These are phyloP conservation scores for Heteractis magnifica DNA, from an alignment of 92 coral and sea anemone genomes.

Conservation along the genomic window DNA sequence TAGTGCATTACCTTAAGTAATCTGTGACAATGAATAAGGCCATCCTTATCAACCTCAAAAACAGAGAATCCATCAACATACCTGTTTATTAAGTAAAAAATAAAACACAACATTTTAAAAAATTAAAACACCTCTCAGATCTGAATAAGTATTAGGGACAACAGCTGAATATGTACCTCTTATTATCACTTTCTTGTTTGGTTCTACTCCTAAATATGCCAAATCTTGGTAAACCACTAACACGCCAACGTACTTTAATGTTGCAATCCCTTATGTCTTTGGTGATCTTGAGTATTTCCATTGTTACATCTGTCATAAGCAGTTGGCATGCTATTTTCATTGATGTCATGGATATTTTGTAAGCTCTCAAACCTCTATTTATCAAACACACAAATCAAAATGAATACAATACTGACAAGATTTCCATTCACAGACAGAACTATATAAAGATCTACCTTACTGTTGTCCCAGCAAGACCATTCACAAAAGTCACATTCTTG, in stretches of 20 bases:
- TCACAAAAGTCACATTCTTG: slow-evolving; percentile 70
- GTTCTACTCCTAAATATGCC: slow-evolving; percentile 28
- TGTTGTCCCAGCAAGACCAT: slow-evolving; percentile 73
- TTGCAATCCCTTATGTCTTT: slow-evolving; percentile 80
- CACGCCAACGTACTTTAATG: slow-evolving; percentile 92
- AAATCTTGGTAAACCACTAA: slow-evolving; percentile 80
- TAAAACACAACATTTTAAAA: background rate
- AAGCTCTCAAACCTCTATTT: slow-evolving; percentile 60
- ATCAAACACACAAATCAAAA: background rate
- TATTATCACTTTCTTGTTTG: background rate
- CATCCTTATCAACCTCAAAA: slow-evolving; percentile 92
- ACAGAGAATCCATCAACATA: slow-evolving; percentile 97
- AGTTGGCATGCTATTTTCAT: slow-evolving; percentile 47
- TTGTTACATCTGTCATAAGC: slow-evolving; percentile 64
- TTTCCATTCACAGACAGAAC: too few relatives aligned
- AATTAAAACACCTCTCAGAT: background rate
- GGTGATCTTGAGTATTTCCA: slow-evolving; percentile 85
- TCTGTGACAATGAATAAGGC: slow-evolving; percentile 90
- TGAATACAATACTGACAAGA: too few relatives aligned
- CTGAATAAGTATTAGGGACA: too few relatives aligned
- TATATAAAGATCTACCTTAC: slow-evolving; percentile 52
- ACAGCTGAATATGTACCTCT: background rate
- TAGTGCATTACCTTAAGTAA: slow-evolving; percentile 67
- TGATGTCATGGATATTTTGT: slow-evolving; percentile 50
- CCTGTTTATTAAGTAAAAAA: slow-evolving; percentile 28